phyloP scores from a whole-genome alignment of 2,888 invertebrate species.

The Xylophagus ater region DNA sequence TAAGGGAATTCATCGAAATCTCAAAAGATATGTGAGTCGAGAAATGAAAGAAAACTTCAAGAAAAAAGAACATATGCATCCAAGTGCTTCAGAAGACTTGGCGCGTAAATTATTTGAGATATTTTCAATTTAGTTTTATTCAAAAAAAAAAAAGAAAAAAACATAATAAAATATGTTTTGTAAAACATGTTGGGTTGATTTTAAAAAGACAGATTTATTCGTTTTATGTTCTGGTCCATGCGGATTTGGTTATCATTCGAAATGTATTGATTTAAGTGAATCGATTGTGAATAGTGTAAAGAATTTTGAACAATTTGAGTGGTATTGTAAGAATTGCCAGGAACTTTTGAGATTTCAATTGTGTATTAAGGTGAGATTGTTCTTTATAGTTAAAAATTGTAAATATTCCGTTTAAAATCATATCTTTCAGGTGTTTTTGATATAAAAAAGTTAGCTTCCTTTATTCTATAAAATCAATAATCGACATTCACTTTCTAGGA shows the following conservation, averaged over 20 bases:
- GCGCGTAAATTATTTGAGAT: no score
- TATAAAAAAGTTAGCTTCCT: no score
- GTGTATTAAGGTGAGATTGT: conserved; percentile 33
- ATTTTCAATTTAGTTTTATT: no score
- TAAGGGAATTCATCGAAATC: not conserved
- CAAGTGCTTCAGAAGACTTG: no score
- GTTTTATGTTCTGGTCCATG: conserved; percentile 33
- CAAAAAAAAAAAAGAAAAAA: not conserved
- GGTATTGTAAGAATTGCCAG: conserved; percentile 35
- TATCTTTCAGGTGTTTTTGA: no score
- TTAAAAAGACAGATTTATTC: conserved; percentile 24
- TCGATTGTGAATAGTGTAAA: conserved; percentile 21
- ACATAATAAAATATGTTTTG: conserved; percentile 22
- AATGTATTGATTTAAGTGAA: conserved; percentile 24
- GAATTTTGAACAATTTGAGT: conserved; percentile 26
- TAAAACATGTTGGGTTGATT: conserved; percentile 38
- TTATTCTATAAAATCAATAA: no score
- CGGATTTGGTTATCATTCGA: conserved; percentile 28
- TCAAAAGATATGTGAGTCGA: not conserved
- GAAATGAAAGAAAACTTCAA: not conserved
- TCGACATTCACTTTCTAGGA: no score
- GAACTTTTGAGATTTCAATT: conserved; percentile 34
- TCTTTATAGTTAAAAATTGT: no score
- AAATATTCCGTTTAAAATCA: no score
- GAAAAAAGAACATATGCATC: no score